A percentile compares a stretch with the other conserved stretches of the same genome.
Conservation (phyloP, 2,888 invertebrate genomes). For the Heliconius ismenius region DNA sequence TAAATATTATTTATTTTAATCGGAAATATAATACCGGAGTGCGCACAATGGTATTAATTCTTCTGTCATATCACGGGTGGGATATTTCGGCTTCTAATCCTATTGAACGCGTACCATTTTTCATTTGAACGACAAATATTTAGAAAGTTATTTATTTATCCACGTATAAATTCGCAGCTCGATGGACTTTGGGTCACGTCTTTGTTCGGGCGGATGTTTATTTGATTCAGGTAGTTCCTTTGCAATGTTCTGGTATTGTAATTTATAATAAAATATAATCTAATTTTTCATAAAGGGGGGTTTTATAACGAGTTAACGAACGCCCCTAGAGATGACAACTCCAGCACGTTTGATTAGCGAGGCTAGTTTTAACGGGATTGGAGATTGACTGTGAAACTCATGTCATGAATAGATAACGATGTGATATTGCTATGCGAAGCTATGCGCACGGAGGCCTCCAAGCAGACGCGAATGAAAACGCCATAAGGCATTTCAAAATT, state of each 20-base stretch:
- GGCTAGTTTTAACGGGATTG: conserved; percentile 12
- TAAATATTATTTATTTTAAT: conserved; percentile 53
- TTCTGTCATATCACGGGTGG: conserved; percentile 64
- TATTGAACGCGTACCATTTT: conserved; percentile 74
- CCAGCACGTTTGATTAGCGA: conserved; percentile 5
- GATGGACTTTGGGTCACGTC: conserved; percentile 61
- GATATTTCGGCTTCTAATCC: conserved; percentile 78
- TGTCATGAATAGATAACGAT: conserved; percentile 52
- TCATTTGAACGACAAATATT: conserved; percentile 80
- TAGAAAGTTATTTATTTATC: conserved; percentile 80
- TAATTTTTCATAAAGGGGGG: conserved; percentile 15
- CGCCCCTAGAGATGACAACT: conserved; percentile 45
- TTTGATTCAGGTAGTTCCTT: conserved; percentile 73
- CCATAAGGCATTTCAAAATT: conserved; percentile 82
- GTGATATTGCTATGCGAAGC: conserved; percentile 68
- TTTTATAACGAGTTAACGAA: conserved; percentile 19
- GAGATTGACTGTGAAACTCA: background rate
- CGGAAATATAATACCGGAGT: conserved; percentile 59
- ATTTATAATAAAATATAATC: conserved; percentile 52
- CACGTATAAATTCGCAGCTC: conserved; percentile 67
- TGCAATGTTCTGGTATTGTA: conserved; percentile 65
- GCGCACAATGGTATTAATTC: conserved; percentile 64
- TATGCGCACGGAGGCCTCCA: conserved; percentile 75
- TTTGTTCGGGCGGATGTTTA: conserved; percentile 78
- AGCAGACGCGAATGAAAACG: conserved; percentile 76